A percentile compares a stretch with the other conserved stretches of the same genome.
Conservation (phyloP, 1,140 invertebrate species). For the Pogonognathellus flavescens region DNA sequence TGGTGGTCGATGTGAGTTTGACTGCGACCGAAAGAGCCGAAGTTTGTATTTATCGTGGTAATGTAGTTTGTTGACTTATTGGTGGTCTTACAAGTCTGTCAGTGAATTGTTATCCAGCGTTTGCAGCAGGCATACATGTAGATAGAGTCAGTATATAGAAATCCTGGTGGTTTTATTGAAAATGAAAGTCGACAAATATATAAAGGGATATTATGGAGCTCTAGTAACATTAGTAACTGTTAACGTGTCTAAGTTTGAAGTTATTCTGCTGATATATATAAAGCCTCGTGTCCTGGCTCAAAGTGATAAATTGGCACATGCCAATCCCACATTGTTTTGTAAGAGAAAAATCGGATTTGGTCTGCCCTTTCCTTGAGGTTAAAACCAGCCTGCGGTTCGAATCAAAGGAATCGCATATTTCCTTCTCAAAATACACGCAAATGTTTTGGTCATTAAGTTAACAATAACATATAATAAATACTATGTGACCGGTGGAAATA, state of each 20-base stretch:
- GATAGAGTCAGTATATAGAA: too few species aligned
- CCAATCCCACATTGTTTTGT: conserved; percentile 54
- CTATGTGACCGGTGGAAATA: not conserved
- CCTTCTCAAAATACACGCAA: conserved; percentile 49
- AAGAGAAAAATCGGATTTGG: conserved; percentile 47
- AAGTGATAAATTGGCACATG: conserved; percentile 59
- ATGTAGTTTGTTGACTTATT: not conserved
- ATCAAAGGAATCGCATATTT: conserved; percentile 55
- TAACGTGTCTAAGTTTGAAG: too few species aligned
- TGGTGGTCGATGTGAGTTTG: too few species aligned
- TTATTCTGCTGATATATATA: not conserved
- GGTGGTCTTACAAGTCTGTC: not conserved
- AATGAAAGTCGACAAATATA: too few species aligned
- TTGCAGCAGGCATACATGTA: too few species aligned
- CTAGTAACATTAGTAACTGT: too few species aligned
- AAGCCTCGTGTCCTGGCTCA: conserved; percentile 15
- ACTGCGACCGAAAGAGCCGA: not conserved
- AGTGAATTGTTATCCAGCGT: not conserved
- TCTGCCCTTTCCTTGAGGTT: conserved; percentile 58
- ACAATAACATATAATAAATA: not conserved
- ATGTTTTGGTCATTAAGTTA: conserved; percentile 25
- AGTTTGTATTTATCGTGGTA: not conserved
- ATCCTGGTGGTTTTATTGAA: too few species aligned
- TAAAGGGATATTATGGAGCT: too few species aligned
- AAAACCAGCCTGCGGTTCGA: conserved; percentile 58